phyloP scores from a whole-genome alignment of 1,140 invertebrate species.

The Drosophila repletoides region DNA sequence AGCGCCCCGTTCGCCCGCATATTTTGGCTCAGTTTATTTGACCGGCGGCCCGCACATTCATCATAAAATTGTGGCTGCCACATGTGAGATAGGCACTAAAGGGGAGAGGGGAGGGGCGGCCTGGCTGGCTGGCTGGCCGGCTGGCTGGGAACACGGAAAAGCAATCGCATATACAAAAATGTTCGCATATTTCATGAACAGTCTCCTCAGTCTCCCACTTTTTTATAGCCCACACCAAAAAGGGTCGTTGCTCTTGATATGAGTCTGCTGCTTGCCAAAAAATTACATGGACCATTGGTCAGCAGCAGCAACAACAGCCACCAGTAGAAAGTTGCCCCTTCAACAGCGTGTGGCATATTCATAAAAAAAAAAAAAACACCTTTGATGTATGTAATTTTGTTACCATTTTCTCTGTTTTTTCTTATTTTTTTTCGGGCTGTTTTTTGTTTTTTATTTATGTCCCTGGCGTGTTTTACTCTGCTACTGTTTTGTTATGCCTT shows the following conservation, averaged over 20 bases:
- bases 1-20: conserved; percentile 47
- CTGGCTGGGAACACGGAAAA: conserved; percentile 50
- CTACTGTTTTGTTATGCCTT: conserved; percentile 33
- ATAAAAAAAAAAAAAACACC: conserved; percentile 64
- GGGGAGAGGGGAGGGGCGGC: background rate
- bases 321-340: too few species aligned
- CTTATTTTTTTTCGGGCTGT: conserved; percentile 22
- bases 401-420: conserved; percentile 59
- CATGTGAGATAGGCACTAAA: background rate
- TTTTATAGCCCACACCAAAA: conserved; percentile 9
- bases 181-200: conserved; percentile 53
- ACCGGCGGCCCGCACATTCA: conserved; percentile 64
- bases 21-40: conserved; percentile 74
- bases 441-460: too few species aligned
- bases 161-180: conserved; percentile 57
- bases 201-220: conserved; percentile 22
- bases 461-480: too few species aligned
- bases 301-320: conserved; percentile 41
- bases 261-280: conserved; percentile 75
- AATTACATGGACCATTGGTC: conserved; percentile 78
- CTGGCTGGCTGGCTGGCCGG: background rate
- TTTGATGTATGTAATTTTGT: conserved; percentile 80
- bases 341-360: conserved; percentile 57
- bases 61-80: conserved; percentile 59
- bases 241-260: conserved; percentile 59